Conservation (phyloP, 2,797 vertebrate species). For the Micropoecilia bifurca region DNA sequence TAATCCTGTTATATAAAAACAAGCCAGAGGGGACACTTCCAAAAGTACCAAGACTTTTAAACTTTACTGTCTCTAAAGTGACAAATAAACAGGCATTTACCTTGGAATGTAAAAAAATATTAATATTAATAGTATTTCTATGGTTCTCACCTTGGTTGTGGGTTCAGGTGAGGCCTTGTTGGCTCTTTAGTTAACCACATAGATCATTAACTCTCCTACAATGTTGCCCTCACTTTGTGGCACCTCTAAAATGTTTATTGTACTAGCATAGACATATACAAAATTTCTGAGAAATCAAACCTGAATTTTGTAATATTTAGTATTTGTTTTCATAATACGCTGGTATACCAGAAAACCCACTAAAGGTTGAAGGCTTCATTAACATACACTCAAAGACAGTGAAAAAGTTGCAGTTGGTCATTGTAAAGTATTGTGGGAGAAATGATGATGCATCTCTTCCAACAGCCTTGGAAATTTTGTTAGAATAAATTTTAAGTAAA, state of each 20-base stretch:
- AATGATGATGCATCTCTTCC: not conserved
- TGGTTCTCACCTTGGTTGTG: not conserved
- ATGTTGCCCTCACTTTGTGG: not conserved
- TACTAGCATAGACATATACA: not conserved
- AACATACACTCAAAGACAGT: not conserved
- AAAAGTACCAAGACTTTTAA: not conserved
- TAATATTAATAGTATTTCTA: not conserved
- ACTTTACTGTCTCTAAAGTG: not conserved
- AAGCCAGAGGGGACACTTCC: not conserved
- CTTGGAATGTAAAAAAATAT: not conserved
- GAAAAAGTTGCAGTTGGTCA: not conserved
- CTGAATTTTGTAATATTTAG: not conserved
- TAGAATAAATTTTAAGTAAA: not conserved
- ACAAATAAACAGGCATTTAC: not conserved
- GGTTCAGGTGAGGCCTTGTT: not conserved
- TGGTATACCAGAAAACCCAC: not conserved
- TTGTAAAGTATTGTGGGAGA: not conserved
- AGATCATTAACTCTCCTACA: not conserved
- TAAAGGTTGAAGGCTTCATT: not conserved
- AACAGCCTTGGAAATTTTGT: not conserved
- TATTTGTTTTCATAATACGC: not conserved
- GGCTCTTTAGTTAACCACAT: not conserved
- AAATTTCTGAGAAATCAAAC: not conserved
- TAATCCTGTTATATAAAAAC: not conserved
- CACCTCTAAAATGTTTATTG: not conserved